Base-by-base conservation (phyloP, 2,797 vertebrate species). In the Anguilla pacifica region DNA sequence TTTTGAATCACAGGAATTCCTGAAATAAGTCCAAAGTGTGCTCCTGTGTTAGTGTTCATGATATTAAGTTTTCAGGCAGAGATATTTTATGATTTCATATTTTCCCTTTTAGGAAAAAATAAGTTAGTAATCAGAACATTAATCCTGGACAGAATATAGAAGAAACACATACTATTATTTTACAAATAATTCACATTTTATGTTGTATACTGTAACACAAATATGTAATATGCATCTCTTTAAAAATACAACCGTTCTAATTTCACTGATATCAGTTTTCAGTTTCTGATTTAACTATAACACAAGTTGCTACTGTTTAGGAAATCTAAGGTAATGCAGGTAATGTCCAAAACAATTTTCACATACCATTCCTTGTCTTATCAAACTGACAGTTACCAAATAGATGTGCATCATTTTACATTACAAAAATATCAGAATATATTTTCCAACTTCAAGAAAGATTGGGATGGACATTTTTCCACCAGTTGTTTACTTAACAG, bases 1-100 rank as follows among this genome's bases (percentile, higher is more conserved):
- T 84, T 84, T 55, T 83, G 39, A 83, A 49, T 83, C 49, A n/a
- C 17, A 83, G 17, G 81, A 72, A 28, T 70, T 70, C 70, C 28
- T 35, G 28, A 35, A 72, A 35, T 72, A 72, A 35, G 9, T 72
- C 17, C 13, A 15, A 22, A 11, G 43, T 28, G 22, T 82, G 43
- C 79, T 51, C 25, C 7, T 51, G 43, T 82, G 46, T 5, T 43
- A 3, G 74, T 22, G 15, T 46, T 46, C 17, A 79, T 19, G 35
- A 79, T 43, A 25, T 35, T 79, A 35, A 9, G 4, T 19, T 79
- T 35, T 31, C 19, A 35, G 11, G 39, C 31, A 74, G 13, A 77
- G 72, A 77, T 4, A 39, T 39, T 35, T 77, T 35, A 31, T 39
- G 31, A 39, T 39, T 77, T 77, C 13, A 77, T 35, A 11, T 39